phyloP scores from a whole-genome alignment of 1,140 invertebrate genomes.

The Drepana arcuata region DNA sequence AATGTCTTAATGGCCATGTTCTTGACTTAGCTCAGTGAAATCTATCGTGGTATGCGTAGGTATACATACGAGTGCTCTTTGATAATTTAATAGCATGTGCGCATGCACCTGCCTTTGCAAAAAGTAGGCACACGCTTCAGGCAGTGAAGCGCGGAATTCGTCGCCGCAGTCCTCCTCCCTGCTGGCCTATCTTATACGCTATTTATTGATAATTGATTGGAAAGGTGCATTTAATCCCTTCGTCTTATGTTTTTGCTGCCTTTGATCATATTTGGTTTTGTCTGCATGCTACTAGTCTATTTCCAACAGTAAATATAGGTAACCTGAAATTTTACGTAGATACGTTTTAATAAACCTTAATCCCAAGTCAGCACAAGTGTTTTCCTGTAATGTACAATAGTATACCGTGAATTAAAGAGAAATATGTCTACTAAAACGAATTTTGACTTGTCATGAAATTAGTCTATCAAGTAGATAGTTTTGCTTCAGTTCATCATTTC shows the following conservation, averaged over 20 bases:
- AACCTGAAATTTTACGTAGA: no score
- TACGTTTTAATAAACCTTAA: no score
- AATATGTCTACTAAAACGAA: no score
- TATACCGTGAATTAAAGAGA: no score
- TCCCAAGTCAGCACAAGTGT: no score
- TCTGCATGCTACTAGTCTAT: no score
- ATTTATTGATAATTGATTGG: conserved; percentile 66
- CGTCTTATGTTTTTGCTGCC: conserved; percentile 21
- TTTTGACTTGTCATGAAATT: no score
- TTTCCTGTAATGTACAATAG: no score
- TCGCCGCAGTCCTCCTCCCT: conserved; percentile 46
- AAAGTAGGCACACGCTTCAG: conserved; percentile 64
- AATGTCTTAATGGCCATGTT: conserved; percentile 13
- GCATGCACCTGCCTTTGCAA: conserved; percentile 61
- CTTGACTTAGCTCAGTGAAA: conserved; percentile 47
- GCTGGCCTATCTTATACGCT: conserved; percentile 61
- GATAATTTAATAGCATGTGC: conserved; percentile 70
- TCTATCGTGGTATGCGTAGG: conserved; percentile 36
- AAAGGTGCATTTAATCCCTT: conserved; percentile 48
- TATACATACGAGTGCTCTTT: conserved; percentile 47
- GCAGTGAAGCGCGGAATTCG: conserved; percentile 60
- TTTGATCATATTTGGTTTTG: conserved; percentile 22
- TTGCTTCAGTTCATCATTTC: no score
- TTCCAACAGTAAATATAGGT: no score
- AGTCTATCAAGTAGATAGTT: no score